Percentiles rank a stretch among this genome's conserved stretches.
These are phyloP conservation scores for Melitaea cinxia DNA, from an alignment of 1,140 invertebrate species.

Conservation along the genomic window DNA sequence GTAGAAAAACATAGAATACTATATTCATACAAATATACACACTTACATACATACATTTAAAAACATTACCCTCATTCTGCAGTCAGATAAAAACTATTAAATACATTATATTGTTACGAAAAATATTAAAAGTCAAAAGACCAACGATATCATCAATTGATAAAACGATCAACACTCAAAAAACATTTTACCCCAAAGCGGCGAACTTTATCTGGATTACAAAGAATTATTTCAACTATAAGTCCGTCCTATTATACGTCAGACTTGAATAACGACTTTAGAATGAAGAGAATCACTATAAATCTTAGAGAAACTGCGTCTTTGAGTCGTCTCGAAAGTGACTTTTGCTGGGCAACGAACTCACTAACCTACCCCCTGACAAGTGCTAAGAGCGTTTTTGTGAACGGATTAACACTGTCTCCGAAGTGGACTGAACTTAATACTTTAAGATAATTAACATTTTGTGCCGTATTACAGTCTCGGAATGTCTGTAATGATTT, in stretches of 20 bases:
- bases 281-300: conserved; percentile 30
- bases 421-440: conserved; percentile 22
- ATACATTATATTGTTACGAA: no score
- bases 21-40: no score
- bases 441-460: conserved; percentile 27
- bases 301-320: conserved; percentile 33
- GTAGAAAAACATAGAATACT: no score
- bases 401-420: conserved; percentile 39
- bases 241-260: conserved; percentile 24
- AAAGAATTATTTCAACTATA: neutral
- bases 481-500: neutral
- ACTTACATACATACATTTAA: no score
- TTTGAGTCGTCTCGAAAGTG: conserved; percentile 31
- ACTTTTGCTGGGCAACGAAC: conserved; percentile 41
- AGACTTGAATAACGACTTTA: conserved; percentile 26
- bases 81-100: no score
- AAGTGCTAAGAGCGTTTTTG: conserved; percentile 45
- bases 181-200: neutral
- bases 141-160: neutral
- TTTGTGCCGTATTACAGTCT: neutral
- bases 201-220: neutral
- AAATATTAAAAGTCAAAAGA: neutral
- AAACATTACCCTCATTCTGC: no score
- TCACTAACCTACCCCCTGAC: conserved; percentile 32
- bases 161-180: neutral